Percentiles rank a stretch among this genome's conserved stretches.
Evolutionary conservation across 1,140 invertebrate genomes (phyloP).

Genomic region (Drosophila nigromelanica): DNA sequence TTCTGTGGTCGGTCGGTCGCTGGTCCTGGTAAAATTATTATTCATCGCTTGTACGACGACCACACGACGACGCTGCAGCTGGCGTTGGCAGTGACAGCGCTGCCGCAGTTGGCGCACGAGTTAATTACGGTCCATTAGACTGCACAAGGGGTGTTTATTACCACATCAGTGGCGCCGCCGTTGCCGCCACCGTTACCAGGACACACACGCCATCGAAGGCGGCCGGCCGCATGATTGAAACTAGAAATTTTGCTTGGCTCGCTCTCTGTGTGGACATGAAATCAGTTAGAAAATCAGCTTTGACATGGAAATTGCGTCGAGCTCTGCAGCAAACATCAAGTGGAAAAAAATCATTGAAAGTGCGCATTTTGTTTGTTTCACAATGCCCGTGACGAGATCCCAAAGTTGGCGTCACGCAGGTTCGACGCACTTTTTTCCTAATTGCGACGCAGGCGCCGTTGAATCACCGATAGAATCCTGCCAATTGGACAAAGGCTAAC

Average conservation of each 20-base stretch:
- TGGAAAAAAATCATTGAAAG: conserved; percentile 38
- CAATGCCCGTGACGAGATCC: conserved; percentile 21
- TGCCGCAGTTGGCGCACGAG: conserved; percentile 64
- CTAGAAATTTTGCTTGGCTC: conserved; percentile 51
- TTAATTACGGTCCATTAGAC: conserved; percentile 83
- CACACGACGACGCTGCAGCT: conserved; percentile 18
- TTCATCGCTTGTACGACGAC: conserved; percentile 78
- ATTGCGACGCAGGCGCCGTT: conserved; percentile 69
- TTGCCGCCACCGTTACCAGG: conserved; percentile 43
- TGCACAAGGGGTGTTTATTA: conserved; percentile 83
- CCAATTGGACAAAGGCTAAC: conserved; percentile 54
- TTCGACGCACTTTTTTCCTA: conserved; percentile 65
- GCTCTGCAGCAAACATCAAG: conserved; percentile 46
- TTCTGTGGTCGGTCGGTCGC: no score
- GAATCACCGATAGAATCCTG: conserved; percentile 1
- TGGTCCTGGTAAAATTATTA: conserved; percentile 69
- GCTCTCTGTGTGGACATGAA: conserved; percentile 58
- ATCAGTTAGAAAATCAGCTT: conserved; percentile 82
- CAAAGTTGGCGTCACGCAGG: conserved; percentile 41
- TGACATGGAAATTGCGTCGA: conserved; percentile 72
- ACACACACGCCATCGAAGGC: conserved; percentile 44
- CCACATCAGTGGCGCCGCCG: conserved; percentile 80
- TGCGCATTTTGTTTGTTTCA: background rate
- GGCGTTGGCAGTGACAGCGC: conserved; percentile 18
- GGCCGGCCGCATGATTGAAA: conserved; percentile 50